These are phyloP conservation scores for Agonopterix arenella DNA, from an alignment of 2,888 invertebrate genomes.

Conservation along the genomic window DNA sequence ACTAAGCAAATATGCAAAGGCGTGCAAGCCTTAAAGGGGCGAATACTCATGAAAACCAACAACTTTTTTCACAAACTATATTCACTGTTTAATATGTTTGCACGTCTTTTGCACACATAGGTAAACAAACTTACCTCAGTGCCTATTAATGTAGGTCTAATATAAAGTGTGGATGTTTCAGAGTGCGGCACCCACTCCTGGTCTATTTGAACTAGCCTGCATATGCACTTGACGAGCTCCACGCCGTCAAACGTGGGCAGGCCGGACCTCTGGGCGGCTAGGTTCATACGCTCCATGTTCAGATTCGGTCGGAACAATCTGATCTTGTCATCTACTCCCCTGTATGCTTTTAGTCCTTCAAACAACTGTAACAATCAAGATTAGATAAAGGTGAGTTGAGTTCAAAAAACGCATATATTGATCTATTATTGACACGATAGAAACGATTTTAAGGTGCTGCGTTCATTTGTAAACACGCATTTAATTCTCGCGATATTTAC, in stretches of 20 bases:
- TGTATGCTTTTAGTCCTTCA: conserved; percentile 98
- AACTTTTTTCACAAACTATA: too few relatives aligned
- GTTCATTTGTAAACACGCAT: too few relatives aligned
- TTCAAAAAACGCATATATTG: not conserved
- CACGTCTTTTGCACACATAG: too few relatives aligned
- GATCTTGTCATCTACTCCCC: conserved; percentile 94
- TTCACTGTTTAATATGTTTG: too few relatives aligned
- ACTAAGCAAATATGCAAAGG: too few relatives aligned
- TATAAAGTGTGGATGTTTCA: conserved; percentile 93
- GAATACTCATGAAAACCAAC: too few relatives aligned
- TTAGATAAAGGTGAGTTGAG: not conserved
- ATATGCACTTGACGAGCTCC: conserved; percentile 91
- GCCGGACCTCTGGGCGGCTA: conserved; percentile 88
- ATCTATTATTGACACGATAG: too few relatives aligned
- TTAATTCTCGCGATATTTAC: too few relatives aligned
- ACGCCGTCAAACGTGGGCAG: conserved; percentile 92
- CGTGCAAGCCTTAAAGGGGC: too few relatives aligned
- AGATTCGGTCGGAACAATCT: conserved; percentile 96
- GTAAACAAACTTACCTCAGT: conserved; percentile 86
- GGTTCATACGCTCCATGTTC: conserved; percentile 96
- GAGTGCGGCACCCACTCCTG: conserved; percentile 98
- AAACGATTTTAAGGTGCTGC: too few relatives aligned
- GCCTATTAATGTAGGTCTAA: conserved; percentile 97
- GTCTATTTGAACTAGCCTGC: conserved; percentile 91
- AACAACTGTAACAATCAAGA: conserved; percentile 84